Evolutionary conservation across 53 echinoderm and acorn worm species (phyloP), one percentile per base, ranked within the genome.

Genomic region (Glandiceps talaboti): DNA sequence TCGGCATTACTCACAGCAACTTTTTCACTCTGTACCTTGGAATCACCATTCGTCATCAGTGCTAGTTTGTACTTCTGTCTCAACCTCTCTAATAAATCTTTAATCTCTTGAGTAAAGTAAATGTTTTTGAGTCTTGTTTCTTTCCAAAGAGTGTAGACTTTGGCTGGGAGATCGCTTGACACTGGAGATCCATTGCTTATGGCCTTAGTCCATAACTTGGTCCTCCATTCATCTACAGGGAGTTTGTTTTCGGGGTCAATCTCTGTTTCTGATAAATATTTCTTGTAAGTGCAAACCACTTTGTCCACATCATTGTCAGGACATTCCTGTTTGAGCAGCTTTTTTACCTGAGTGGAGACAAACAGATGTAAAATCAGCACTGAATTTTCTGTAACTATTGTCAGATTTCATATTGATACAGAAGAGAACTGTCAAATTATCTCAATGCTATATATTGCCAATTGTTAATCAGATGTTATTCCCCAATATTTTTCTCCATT

Each of bases 141-240:
- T 84, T 93, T 97, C 97, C 97, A 97, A 26, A 87, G 45, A 30
- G 82, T 85, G 80, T 97, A 97, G 25, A 91, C 84, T 26, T 87
- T 81, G 26, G 73, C 26, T n/a, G 90, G 88, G 1, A 83, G 75
- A 30, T 88, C 90, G 29, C 81, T 87, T 27, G 82, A 74, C 78
- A 85, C 79, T 29, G 73, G 79, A 78, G 75, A 33, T 79, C 85
- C 84, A 31, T 87, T 88, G 6, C 64, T 20, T 27, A 97, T 85
- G 20, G 97, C 97, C n/a, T 83, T 84, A 74, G 83, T 78, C 97
- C 97, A 97, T 26, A 97, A 88, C 33, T 87, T 81, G 20, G 93
- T 97, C 74, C 97, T 87, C 97, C 97, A 97, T 29, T 89, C 91
- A 29, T 93, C 92, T 31, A 91, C 90, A 25, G 91, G 87, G 14